Conservation (phyloP, 2,113 vertebrate genomes). For the Mungos mungo region DNA sequence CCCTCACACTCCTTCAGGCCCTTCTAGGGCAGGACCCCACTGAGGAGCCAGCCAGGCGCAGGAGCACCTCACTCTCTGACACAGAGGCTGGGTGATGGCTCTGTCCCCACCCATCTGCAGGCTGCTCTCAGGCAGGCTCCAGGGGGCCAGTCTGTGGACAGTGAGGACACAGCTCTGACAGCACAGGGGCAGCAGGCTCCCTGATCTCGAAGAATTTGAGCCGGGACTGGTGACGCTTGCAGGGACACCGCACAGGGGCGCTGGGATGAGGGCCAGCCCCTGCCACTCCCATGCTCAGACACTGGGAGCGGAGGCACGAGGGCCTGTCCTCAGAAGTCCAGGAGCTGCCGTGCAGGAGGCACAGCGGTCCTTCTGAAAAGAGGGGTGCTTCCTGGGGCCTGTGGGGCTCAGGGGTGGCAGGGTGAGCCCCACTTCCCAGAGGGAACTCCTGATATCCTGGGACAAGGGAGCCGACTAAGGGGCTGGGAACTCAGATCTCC, state of each 20-base stretch:
- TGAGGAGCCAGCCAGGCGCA: not conserved
- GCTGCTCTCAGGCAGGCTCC: not conserved
- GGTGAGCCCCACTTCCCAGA: not conserved
- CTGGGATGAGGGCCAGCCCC: not conserved
- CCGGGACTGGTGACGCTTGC: not conserved
- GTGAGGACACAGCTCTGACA: not conserved
- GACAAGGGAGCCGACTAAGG: not conserved
- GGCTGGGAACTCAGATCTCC: not conserved
- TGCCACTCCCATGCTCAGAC: not conserved
- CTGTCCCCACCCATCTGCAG: no score
- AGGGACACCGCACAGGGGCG: not conserved
- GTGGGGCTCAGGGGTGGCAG: not conserved
- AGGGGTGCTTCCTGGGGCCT: not conserved
- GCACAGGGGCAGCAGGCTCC: not conserved
- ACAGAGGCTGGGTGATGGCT: not conserved
- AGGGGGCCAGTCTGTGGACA: not conserved
- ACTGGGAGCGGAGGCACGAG: not conserved
- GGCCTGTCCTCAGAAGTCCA: not conserved
- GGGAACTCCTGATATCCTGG: not conserved
- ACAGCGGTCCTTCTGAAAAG: not conserved
- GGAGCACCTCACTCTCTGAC: not conserved
- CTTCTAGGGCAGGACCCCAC: not conserved
- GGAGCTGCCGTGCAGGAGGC: not conserved
- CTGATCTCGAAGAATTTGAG: not conserved
- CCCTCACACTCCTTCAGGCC: not conserved